Evolutionary conservation across 1,140 invertebrate species (phyloP), one percentile per base, ranked within the genome.

Genomic region (Aphelenchoides fujianensis): DNA sequence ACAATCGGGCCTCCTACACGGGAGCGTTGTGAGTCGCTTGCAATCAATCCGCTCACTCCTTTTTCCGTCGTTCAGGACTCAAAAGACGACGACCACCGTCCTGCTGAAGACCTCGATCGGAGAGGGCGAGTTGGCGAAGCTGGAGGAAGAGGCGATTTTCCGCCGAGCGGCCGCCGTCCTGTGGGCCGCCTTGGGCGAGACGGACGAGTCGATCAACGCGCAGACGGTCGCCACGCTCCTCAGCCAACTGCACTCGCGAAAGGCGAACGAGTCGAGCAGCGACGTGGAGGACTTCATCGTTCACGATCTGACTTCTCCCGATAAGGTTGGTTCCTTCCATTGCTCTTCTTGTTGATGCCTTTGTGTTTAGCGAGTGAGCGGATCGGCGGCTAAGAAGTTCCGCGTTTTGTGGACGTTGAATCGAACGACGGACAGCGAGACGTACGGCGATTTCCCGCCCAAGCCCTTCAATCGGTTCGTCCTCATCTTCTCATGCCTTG

Each of bases 261-360:
- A 68, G 35, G 32, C 69, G 3, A 28, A 23, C 16, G 82, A 83
- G 28, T 31, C 75, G 0, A 77, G 73, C 55, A 84, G 82, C 62
- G 82, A 82, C n/a, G 76, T 77, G 3, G 81, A 83, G 59, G 73
- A 78, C n/a, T 78, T 83, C 27, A 81, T 83, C 41, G 73, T 84
- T 0, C 30, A 53, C 1, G 76, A 84, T 1, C 64, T 83, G 2
- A 84, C 81, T n/a, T 71, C 71, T 34, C 19, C 32, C 23, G 62
- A 76, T 36, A 77, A 76, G 55, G 77, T 77, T 64, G 23, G 5
- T 3, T 28, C n/a, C 1, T 19, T 59, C n/a, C 64, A 12, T 5
- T 69, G 12, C 0, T 27, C 5, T 2, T 16, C 19, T 30, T 30
- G 27, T 28, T 0, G 48, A n/a, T 12, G 9, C 28, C 3, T 55